phyloP scores from a whole-genome alignment of 1,140 invertebrate genomes.

The Episyrphus balteatus region DNA sequence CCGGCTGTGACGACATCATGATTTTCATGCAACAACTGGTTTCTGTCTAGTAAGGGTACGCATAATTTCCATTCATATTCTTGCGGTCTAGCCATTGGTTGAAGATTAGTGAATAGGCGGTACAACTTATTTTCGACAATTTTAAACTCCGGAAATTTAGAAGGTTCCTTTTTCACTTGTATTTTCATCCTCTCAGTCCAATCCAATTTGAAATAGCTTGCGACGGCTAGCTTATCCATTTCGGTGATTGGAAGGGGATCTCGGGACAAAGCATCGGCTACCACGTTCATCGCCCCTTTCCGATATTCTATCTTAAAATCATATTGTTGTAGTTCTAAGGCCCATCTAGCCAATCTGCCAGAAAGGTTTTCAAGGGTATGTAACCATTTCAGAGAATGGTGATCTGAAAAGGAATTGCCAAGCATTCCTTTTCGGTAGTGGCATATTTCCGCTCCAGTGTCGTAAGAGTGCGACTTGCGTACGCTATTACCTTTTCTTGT shows the following conservation, averaged over 20 bases:
- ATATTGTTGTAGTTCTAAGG: slow-evolving; percentile 14
- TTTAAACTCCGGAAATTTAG: no score
- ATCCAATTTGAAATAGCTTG: no score
- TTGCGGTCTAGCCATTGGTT: not conserved
- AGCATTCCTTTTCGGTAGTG: no score
- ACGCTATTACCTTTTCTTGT: no score
- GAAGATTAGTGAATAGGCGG: not conserved
- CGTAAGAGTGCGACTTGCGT: not conserved
- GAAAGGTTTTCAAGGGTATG: not conserved
- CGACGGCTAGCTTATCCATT: no score
- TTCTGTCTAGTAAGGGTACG: no score
- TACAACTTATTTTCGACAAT: no score
- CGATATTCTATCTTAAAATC: slow-evolving; percentile 14
- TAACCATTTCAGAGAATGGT: not conserved
- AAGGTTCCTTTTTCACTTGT: not conserved
- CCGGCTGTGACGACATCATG: not conserved
- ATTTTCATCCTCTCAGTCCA: not conserved
- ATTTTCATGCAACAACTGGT: no score
- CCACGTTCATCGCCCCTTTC: slow-evolving; percentile 13
- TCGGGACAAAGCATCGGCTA: slow-evolving; percentile 17
- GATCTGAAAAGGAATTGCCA: not conserved
- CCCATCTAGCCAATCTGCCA: slow-evolving; percentile 9
- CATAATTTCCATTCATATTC: no score
- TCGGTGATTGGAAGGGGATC: slow-evolving; percentile 1
- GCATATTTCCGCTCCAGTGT: not conserved